Evolutionary conservation across 2,888 invertebrate species (phyloP), one percentile per base, ranked within the genome.

Genomic region (Octodonta nipae): DNA sequence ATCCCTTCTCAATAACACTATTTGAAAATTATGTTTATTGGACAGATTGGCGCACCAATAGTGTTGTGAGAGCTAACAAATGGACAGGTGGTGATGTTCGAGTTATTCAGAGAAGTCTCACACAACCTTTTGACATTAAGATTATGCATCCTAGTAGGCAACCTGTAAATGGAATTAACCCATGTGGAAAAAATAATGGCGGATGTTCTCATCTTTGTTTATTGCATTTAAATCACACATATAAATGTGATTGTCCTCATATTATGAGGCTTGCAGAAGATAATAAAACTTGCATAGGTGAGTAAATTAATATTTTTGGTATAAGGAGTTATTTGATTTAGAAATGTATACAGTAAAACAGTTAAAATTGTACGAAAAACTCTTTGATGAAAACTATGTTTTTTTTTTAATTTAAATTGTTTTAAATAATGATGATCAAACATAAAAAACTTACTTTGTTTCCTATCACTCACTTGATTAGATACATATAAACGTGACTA

Each of bases 21-120:
- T 88, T 81, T 65, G 88, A 83, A 55, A 78, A 79, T 52, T 77
- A 81, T 60, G 78, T 91, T 7, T 92, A 86, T 65, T 92, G 89
- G 88, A 89, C 88, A 0, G 91, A 92, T 64, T 91, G 92, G 92
- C 70, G 86, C 42, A 78, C 78, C 34, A 86, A 85, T 57, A 78
- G 83, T 39, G 82, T 92, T 3, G 77, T 85, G 46, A 67, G 82
- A 51, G 87, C 88, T 15, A 83, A 84, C 64, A 91, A 91, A 64
- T 88, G 84, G 78, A 79, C 79, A 58, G 85, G 80, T 37, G 71
- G 74, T 13, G 76, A 82, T 56, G 78, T 86, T 2, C 67, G 73
- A 36, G 75, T 83, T 10, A 73, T 91, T 45, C 85, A 87, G 58
- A 68, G 81, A 43, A 83, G 86, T 7, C 70, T 81, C 39, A 79